phyloP scores from a whole-genome alignment of 2,113 vertebrate species.

The Saguinus midas region DNA sequence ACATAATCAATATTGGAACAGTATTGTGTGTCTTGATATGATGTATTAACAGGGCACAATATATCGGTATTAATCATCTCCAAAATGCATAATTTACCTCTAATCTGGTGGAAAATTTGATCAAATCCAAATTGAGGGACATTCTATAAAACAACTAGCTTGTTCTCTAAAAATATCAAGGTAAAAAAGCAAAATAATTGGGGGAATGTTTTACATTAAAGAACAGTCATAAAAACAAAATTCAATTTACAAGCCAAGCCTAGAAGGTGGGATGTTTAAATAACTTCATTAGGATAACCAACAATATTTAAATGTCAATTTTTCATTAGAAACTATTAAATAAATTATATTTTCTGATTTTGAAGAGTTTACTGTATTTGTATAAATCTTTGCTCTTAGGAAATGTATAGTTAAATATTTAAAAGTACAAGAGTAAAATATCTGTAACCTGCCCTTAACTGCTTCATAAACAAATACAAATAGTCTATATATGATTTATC shows the following conservation, averaged over 20 bases:
- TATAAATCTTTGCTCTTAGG: background rate
- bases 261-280: background rate
- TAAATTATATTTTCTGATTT: background rate
- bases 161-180: background rate
- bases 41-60: background rate
- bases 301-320: background rate
- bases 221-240: background rate
- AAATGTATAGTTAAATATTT: background rate
- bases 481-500: background rate
- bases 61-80: background rate
- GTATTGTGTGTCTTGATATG: background rate
- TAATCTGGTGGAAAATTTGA: background rate
- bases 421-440: background rate
- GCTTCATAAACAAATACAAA: background rate
- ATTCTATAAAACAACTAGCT: background rate
- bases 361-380: background rate
- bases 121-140: background rate
- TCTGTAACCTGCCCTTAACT: background rate
- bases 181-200: background rate
- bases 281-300: background rate
- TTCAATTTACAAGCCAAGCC: background rate
- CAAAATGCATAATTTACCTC: background rate
- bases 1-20: background rate
- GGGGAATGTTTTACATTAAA: background rate
- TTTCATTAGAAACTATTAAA: background rate